These are phyloP conservation scores for Drosophila parthenogenetica DNA, from an alignment of 2,888 invertebrate genomes.

Conservation along the genomic window DNA sequence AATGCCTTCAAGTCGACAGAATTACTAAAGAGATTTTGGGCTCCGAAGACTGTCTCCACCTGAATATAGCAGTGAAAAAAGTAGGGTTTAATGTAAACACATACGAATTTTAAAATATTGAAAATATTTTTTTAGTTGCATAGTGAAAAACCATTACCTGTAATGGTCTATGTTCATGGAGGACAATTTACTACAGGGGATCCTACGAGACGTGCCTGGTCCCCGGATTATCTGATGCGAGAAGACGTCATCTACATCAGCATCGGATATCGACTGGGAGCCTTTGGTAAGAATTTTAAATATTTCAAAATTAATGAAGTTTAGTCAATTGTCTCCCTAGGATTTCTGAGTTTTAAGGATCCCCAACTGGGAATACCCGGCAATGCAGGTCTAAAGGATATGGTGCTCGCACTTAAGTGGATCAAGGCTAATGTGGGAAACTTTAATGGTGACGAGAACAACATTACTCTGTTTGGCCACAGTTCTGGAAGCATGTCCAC, in stretches of 20 bases:
- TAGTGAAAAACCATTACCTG: slow-evolving; percentile 52
- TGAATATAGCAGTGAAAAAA: slow-evolving; percentile 73
- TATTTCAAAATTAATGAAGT: not conserved
- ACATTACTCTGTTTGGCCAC: slow-evolving; percentile 86
- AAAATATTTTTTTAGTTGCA: slow-evolving; percentile 40
- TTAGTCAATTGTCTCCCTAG: slow-evolving; percentile 83
- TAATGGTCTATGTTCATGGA: slow-evolving; percentile 75
- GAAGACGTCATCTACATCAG: slow-evolving; percentile 84
- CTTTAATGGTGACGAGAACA: slow-evolving; percentile 86
- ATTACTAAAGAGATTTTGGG: slow-evolving; percentile 74
- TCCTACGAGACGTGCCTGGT: slow-evolving; percentile 71
- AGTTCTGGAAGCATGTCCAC: slow-evolving; percentile 85
- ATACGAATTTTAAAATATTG: not conserved
- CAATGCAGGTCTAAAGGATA: slow-evolving; percentile 86
- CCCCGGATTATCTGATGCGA: slow-evolving; percentile 85
- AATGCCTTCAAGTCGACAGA: slow-evolving; percentile 81
- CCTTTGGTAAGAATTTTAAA: slow-evolving; percentile 72
- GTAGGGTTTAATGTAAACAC: slow-evolving; percentile 30
- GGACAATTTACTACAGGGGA: slow-evolving; percentile 63
- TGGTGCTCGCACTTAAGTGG: slow-evolving; percentile 86
- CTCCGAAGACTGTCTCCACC: slow-evolving; percentile 78
- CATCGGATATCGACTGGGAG: slow-evolving; percentile 84
- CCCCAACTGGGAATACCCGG: slow-evolving; percentile 85
- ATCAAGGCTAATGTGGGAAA: slow-evolving; percentile 84
- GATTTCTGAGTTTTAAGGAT: slow-evolving; percentile 85